Conservation (phyloP, 2,888 invertebrate genomes). For the Dicycla oo region DNA sequence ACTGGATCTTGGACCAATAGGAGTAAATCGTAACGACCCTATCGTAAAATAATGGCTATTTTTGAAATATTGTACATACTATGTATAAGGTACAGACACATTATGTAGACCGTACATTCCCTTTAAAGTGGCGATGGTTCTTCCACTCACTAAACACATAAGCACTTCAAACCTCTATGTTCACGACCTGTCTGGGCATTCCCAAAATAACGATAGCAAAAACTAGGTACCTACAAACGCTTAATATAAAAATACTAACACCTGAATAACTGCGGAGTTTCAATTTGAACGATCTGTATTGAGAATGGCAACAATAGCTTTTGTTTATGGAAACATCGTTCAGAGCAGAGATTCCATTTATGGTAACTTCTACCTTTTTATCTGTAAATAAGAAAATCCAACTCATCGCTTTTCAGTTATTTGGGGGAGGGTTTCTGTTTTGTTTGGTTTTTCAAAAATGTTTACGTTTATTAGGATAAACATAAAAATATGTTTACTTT, state of each 20-base stretch:
- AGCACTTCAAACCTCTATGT: slow-evolving; percentile 35
- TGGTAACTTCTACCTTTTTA: slow-evolving; percentile 9
- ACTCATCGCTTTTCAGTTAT: slow-evolving; percentile 9
- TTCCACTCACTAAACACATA: slow-evolving; percentile 36
- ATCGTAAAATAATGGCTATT: not conserved
- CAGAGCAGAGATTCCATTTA: slow-evolving; percentile 23
- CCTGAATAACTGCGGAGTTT: slow-evolving; percentile 14
- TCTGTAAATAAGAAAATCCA: not conserved
- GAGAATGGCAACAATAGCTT: slow-evolving; percentile 26
- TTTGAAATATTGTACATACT: not conserved
- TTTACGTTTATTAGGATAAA: not conserved
- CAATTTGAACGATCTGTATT: slow-evolving; percentile 12
- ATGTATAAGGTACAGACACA: not conserved
- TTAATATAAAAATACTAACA: slow-evolving; percentile 16
- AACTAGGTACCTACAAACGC: not conserved
- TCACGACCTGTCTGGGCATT: slow-evolving; percentile 36
- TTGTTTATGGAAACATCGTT: slow-evolving; percentile 30
- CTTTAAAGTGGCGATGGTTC: slow-evolving; percentile 29
- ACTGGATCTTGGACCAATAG: not conserved
- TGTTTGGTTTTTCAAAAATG: slow-evolving; percentile 2
- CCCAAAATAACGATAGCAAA: slow-evolving; percentile 37
- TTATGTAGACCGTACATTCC: not conserved
- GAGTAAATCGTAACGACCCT: not conserved
- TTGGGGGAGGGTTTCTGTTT: slow-evolving; percentile 11
- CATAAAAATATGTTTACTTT: slow-evolving; percentile 5